phyloP scores from a whole-genome alignment of 2,888 invertebrate genomes.

The Drosophila lacicola region DNA sequence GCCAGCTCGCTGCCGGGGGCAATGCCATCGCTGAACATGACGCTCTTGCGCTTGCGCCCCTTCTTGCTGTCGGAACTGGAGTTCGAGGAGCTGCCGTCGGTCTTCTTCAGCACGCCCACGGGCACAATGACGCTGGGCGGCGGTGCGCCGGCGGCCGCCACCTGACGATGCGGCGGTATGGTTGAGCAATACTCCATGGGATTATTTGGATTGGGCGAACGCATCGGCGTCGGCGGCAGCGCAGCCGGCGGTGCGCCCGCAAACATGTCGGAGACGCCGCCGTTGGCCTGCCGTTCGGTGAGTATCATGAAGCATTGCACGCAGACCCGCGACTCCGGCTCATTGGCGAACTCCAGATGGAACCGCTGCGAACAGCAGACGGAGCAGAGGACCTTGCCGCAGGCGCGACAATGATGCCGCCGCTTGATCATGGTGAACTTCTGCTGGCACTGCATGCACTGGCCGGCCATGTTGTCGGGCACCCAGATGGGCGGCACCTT shows the following conservation, averaged over 20 bases:
- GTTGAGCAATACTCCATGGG: slow-evolving; percentile 95
- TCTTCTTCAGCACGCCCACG: slow-evolving; percentile 91
- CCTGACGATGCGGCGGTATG: slow-evolving; percentile 92
- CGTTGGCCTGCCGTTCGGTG: slow-evolving; percentile 83
- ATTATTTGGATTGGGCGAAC: slow-evolving; percentile 92
- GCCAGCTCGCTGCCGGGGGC: slow-evolving; percentile 93
- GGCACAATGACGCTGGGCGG: slow-evolving; percentile 93
- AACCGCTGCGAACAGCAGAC: slow-evolving; percentile 91
- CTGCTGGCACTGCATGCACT: slow-evolving; percentile 92
- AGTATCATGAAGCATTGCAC: slow-evolving; percentile 89
- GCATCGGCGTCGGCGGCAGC: slow-evolving; percentile 64
- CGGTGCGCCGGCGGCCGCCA: slow-evolving; percentile 85
- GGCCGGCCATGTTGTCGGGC: slow-evolving; percentile 92
- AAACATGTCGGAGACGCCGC: slow-evolving; percentile 17
- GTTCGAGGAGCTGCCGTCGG: slow-evolving; percentile 83
- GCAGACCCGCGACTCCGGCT: slow-evolving; percentile 92
- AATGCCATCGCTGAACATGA: slow-evolving; percentile 96
- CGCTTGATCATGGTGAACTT: slow-evolving; percentile 93
- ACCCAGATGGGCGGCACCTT: slow-evolving; percentile 94
- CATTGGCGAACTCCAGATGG: slow-evolving; percentile 90
- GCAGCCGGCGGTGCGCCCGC: slow-evolving; percentile 18
- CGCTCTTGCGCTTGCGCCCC: slow-evolving; percentile 88
- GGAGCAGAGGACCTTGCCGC: slow-evolving; percentile 93
- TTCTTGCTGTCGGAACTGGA: slow-evolving; percentile 83
- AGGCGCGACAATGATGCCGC: slow-evolving; percentile 94